Evolutionary conservation across 2,113 vertebrate genomes (phyloP).

Genomic region (Peromyscus polionotus): DNA sequence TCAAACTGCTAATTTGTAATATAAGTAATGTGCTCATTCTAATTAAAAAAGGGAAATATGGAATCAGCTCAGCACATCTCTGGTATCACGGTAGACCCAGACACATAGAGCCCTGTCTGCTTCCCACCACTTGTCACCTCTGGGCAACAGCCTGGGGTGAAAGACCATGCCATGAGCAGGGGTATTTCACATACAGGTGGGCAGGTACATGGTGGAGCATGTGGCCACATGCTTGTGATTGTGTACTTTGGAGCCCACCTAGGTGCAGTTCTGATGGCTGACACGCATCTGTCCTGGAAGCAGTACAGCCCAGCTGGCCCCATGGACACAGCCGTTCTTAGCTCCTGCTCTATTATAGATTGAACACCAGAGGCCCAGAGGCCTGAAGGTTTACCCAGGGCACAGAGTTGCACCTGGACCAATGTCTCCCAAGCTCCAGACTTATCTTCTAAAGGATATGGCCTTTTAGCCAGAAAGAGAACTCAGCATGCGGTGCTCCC

Average conservation of each 20-base stretch:
- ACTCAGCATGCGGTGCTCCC: neutral
- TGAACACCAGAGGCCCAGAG: neutral
- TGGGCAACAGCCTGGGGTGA: neutral
- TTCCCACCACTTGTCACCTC: neutral
- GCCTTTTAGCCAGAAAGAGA: neutral
- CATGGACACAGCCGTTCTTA: neutral
- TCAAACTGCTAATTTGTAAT: neutral
- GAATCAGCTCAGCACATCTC: neutral
- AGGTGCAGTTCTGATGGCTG: neutral
- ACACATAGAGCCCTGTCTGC: too few relatives aligned
- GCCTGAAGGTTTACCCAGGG: neutral
- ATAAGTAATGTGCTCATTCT: neutral
- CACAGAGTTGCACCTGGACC: neutral
- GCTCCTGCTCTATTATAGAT: neutral
- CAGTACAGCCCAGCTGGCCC: neutral
- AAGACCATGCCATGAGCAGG: neutral
- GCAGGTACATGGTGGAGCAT: neutral
- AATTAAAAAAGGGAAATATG: conserved; percentile 39
- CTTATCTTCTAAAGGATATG: neutral
- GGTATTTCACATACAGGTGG: neutral
- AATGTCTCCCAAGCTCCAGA: neutral
- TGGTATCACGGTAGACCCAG: neutral
- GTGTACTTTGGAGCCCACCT: neutral
- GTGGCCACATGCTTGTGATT: neutral
- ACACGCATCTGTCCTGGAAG: neutral